Evolutionary conservation across 2,797 vertebrate species (phyloP).

Genomic region (Rallus crepitans): DNA sequence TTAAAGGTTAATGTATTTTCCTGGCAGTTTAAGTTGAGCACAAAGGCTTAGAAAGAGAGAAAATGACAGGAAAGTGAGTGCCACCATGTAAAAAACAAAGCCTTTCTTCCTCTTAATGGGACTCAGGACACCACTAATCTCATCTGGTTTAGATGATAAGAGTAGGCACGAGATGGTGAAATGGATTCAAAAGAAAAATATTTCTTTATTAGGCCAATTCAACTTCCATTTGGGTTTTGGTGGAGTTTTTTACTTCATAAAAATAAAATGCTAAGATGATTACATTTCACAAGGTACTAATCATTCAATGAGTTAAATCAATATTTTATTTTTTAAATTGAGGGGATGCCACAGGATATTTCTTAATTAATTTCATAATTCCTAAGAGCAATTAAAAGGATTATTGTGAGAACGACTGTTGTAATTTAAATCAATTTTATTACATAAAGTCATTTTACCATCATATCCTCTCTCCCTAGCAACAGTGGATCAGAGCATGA

Average conservation of each 20-base stretch:
- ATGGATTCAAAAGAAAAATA: constrained; percentile 16
- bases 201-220: background rate
- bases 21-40: background rate
- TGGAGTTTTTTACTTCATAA: background rate
- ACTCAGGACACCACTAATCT: constrained; percentile 53
- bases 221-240: background rate
- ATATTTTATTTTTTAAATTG: constrained; percentile 72
- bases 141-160: constrained; percentile 49
- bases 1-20: constrained; percentile 60
- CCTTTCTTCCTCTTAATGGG: constrained; percentile 9
- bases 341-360: constrained; percentile 33
- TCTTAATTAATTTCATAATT: constrained; percentile 72
- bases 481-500: constrained; percentile 34
- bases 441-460: constrained; percentile 32
- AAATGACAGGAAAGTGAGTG: constrained; percentile 30
- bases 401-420: constrained; percentile 42
- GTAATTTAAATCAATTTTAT: constrained; percentile 70
- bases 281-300: constrained; percentile 33
- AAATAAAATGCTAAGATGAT: constrained; percentile 4
- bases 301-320: constrained; percentile 47
- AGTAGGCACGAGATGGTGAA: background rate
- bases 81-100: constrained; percentile 30
- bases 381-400: constrained; percentile 66
- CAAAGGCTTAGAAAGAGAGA: constrained; percentile 23
- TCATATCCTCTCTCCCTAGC: background rate